Percentiles rank a stretch among this genome's conserved stretches.
phyloP scores from a whole-genome alignment of 1,140 invertebrate species.

The Drosophila nasuta region DNA sequence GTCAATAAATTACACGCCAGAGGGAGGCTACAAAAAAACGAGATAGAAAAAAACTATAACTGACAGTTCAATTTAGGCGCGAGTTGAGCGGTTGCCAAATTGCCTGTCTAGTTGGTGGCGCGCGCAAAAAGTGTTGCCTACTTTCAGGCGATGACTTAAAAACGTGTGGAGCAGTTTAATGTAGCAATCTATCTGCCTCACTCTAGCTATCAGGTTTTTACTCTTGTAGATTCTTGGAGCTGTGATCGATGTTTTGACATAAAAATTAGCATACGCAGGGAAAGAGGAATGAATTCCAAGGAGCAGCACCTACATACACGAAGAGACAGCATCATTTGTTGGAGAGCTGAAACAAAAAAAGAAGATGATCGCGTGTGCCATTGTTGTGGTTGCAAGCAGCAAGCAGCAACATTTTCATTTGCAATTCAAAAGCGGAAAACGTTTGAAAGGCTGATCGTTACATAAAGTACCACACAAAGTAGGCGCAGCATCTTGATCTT shows the following conservation, averaged over 20 bases:
- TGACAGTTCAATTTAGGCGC: constrained; percentile 76
- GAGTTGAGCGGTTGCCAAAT: constrained; percentile 22
- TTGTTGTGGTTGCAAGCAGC: constrained; percentile 32
- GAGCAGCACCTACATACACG: constrained; percentile 10
- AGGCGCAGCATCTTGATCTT: constrained; percentile 77
- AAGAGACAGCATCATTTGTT: constrained; percentile 63
- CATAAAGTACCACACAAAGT: constrained; percentile 71
- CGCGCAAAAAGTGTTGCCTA: constrained; percentile 25
- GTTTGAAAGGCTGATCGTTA: constrained; percentile 69
- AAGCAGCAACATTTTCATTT: constrained; percentile 65
- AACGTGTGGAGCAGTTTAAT: neutral
- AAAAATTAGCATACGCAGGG: constrained; percentile 70
- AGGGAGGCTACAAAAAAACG: neutral
- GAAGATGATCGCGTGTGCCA: constrained; percentile 55
- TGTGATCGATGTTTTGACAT: constrained; percentile 72
- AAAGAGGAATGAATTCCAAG: constrained; percentile 21
- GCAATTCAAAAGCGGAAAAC: constrained; percentile 70
- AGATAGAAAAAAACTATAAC: constrained; percentile 29
- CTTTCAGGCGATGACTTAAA: constrained; percentile 36
- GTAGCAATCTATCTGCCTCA: neutral
- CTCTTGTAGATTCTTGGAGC: constrained; percentile 1
- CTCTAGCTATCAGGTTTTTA: neutral
- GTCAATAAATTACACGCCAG: constrained; percentile 65
- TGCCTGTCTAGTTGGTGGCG: constrained; percentile 32
- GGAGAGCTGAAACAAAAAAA: constrained; percentile 3